These are phyloP conservation scores for Antitype chi DNA, from an alignment of 2,888 invertebrate genomes.

Conservation along the genomic window DNA sequence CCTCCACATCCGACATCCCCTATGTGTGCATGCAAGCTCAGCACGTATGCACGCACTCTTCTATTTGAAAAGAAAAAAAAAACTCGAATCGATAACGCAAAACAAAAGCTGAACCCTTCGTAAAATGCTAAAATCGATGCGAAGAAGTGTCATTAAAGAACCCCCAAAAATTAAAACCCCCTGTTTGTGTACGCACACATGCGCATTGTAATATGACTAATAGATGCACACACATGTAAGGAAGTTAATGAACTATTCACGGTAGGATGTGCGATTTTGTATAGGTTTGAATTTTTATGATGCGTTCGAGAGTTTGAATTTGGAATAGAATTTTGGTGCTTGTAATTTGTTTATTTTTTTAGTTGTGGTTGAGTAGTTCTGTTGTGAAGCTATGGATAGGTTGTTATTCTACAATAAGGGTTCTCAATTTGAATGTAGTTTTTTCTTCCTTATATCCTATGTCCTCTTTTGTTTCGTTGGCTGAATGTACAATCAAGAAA, in stretches of 20 bases:
- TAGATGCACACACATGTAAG: conserved; percentile 75
- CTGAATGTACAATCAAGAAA: neutral
- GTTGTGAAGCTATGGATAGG: neutral
- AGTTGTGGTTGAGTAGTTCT: conserved; percentile 1
- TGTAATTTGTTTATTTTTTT: conserved; percentile 48
- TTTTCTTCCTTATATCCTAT: no score
- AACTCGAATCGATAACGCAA: conserved; percentile 84
- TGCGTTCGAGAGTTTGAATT: conserved; percentile 54
- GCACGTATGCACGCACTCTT: conserved; percentile 80
- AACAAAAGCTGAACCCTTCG: conserved; percentile 89
- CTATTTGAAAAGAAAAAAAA: conserved; percentile 77
- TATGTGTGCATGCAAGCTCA: conserved; percentile 71
- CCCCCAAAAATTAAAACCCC: conserved; percentile 90
- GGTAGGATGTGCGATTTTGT: conserved; percentile 68
- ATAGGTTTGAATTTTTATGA: conserved; percentile 60
- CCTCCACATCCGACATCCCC: conserved; percentile 63
- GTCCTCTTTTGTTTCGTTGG: neutral
- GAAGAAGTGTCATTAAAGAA: conserved; percentile 90
- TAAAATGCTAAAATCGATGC: conserved; percentile 88
- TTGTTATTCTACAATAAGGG: neutral
- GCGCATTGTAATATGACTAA: conserved; percentile 72
- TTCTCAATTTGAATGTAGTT: neutral
- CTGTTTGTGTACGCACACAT: conserved; percentile 79
- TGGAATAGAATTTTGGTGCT: conserved; percentile 40
- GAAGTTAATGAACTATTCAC: conserved; percentile 70